Conservation (phyloP, 2,113 vertebrate species). For the Turdus rufiventris region DNA sequence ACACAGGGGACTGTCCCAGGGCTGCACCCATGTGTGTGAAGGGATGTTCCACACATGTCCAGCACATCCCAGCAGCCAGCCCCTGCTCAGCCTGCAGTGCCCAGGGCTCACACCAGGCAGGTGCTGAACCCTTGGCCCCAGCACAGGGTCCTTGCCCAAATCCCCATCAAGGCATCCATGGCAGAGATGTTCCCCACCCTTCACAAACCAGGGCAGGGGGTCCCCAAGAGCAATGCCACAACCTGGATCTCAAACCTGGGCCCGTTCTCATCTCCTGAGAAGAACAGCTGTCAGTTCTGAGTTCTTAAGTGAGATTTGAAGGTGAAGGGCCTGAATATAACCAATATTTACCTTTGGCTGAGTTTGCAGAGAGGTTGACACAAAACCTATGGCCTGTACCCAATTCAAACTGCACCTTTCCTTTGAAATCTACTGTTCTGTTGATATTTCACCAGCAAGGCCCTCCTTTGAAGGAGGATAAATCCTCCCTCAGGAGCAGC, state of each 20-base stretch:
- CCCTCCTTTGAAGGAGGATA: background rate
- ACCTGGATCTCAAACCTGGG: background rate
- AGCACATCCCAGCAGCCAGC: accelerated
- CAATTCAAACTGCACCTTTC: background rate
- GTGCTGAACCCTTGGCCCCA: background rate
- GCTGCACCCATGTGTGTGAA: too few species aligned
- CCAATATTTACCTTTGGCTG: background rate
- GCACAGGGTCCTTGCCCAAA: background rate
- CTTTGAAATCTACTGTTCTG: background rate
- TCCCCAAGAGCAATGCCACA: background rate
- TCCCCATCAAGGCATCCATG: background rate
- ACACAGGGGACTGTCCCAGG: background rate
- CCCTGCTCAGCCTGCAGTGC: background rate
- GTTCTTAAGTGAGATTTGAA: background rate
- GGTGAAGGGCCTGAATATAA: background rate
- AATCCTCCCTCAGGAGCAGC: background rate
- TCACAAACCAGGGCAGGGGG: background rate
- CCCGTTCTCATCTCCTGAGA: background rate
- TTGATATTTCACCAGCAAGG: background rate
- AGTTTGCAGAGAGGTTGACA: background rate
- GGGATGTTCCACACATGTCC: background rate
- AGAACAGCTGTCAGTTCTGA: background rate
- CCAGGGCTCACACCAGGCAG: background rate
- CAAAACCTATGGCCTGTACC: background rate
- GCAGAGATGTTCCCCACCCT: background rate